Percentiles rank a stretch among this genome's conserved stretches.
Conservation (phyloP, 1,140 invertebrate species). For the Branchinecta lynchi region DNA sequence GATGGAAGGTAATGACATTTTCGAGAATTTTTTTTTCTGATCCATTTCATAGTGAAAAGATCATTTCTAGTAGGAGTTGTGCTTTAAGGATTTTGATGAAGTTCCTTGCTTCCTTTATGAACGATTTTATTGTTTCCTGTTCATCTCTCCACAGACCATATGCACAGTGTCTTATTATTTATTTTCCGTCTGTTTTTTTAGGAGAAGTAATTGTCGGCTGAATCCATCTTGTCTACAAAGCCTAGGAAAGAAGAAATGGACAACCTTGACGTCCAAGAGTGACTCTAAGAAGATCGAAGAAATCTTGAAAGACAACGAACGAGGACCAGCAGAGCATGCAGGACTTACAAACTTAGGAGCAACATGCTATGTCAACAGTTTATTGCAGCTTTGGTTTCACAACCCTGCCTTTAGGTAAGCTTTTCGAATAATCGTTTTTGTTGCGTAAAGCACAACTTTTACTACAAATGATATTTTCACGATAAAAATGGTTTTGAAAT, state of each 20-base stretch:
- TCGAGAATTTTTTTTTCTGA: too few relatives aligned
- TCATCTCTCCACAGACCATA: too few relatives aligned
- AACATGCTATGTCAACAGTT: conserved; percentile 56
- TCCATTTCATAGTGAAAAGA: too few relatives aligned
- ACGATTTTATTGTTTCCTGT: too few relatives aligned
- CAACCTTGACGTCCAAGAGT: conserved; percentile 37
- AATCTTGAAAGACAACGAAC: conserved; percentile 22
- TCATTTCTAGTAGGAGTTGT: too few relatives aligned
- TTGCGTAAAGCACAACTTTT: neutral
- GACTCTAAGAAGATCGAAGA: conserved; percentile 20
- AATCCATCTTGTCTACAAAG: conserved; percentile 11
- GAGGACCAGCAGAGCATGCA: conserved; percentile 38
- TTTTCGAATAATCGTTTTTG: neutral
- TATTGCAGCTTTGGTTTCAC: conserved; percentile 56
- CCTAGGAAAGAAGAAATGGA: conserved; percentile 32
- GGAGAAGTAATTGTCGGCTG: neutral
- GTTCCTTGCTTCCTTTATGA: too few relatives aligned
- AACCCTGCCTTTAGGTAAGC: conserved; percentile 43
- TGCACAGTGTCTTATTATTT: too few relatives aligned
- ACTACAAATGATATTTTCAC: neutral
- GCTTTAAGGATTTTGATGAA: too few relatives aligned
- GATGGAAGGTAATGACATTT: too few relatives aligned
- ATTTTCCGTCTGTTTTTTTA: neutral
- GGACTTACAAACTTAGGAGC: conserved; percentile 54
- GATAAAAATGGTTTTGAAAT: neutral